Base-by-base conservation (phyloP, 2,888 invertebrate genomes). In the Caenorhabditis drosophilae region DNA sequence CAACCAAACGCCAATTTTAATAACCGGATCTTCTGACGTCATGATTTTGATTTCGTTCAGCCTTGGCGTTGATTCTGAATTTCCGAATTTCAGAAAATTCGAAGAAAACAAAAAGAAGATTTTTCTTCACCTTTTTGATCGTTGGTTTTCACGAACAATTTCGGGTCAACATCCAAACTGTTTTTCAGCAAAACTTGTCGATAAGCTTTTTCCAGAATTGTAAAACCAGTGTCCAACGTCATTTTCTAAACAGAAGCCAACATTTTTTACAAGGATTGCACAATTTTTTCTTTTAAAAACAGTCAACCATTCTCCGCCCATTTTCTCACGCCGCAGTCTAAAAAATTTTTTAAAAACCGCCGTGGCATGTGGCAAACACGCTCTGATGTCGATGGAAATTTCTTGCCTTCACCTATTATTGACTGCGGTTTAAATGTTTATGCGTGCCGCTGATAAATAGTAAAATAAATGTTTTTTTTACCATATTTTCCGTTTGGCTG, bases 161-260 rank as follows among this genome's bases (percentile, higher is more conserved):
- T 35, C n/a, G 70, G 55, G 40, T 74, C 74, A 12, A 70, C 61
- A 2, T 55, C 59, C 1, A 66, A 26, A 9, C 72, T 61, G 20
- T 70, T 62, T 26, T 58, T 66, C 23, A 62, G 61, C 12, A 82
- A 67, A 20, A 78, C 48, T 36, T 74, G 69, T n/a, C 66, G 63
- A 51, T 77, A 82, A 34, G 79, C 79, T 40, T 77, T 74, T 44
- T 82, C 82, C 1, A 82, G 63, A 31, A 75, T 66, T 0, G 70
- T 58, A 48, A 70, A 78, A 25, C 82, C 82, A 12, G 70, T 68
- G 23, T 82, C 80, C 42, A 76, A 72, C 11, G 79, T 81, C 52
- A 77, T 62, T 52, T 76, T 73, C 81, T 79, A 46, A 20, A 78
- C n/a, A 35, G 11, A 38, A 26, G 4, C 16, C 7, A 47, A 20